Conservation (phyloP, 2,113 vertebrate species). For the Polyodon spathula region DNA sequence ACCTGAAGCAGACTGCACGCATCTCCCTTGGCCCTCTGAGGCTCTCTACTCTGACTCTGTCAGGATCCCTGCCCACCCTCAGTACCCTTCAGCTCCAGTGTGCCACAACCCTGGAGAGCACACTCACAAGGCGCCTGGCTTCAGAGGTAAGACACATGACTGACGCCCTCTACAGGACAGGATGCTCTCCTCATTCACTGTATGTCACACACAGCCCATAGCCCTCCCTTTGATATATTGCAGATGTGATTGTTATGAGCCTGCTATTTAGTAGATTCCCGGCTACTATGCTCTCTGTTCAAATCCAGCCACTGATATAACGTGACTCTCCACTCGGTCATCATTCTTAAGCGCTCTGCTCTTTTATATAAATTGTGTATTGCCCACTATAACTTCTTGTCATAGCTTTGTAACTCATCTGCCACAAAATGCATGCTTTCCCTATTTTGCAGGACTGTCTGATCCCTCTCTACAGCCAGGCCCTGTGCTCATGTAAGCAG, state of each 20-base stretch:
- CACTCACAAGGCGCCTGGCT: constrained; percentile 71
- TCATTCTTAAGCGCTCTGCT: no score
- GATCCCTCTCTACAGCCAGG: constrained; percentile 84
- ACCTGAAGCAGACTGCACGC: constrained; percentile 86
- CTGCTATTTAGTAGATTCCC: no score
- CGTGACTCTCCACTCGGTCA: no score
- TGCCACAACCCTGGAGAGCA: constrained; percentile 77
- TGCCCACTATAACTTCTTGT: no score
- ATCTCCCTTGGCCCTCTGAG: constrained; percentile 83
- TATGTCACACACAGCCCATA: background rate
- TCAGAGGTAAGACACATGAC: constrained; percentile 57
- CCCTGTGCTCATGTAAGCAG: constrained; percentile 84
- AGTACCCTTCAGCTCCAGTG: constrained; percentile 86
- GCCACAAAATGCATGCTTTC: background rate
- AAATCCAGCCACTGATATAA: no score
- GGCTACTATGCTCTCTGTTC: no score
- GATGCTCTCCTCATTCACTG: background rate
- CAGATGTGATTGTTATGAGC: no score
- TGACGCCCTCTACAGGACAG: constrained; percentile 14
- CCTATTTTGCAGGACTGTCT: constrained; percentile 71
- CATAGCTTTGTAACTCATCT: no score
- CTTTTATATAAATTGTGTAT: no score
- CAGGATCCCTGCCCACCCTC: constrained; percentile 73
- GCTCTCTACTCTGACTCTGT: constrained; percentile 79
- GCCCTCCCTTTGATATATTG: no score